These are phyloP conservation scores for Amiota communis DNA, from an alignment of 2,888 invertebrate species.

Conservation along the genomic window DNA sequence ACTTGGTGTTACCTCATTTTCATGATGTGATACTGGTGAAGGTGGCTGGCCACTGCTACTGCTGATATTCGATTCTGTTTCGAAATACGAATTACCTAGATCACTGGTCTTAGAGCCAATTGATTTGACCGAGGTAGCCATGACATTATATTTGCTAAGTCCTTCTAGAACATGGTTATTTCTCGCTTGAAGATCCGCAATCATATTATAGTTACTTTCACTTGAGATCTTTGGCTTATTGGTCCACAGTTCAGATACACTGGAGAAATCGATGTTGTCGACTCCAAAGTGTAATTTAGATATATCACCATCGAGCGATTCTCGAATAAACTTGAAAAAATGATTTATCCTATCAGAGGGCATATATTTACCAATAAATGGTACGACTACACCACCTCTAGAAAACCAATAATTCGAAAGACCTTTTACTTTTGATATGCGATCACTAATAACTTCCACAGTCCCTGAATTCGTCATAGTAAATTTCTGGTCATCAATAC, in stretches of 20 bases:
- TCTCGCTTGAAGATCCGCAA: constrained; percentile 64
- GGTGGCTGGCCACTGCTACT: constrained; percentile 43
- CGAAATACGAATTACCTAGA: constrained; percentile 61
- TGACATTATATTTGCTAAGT: constrained; percentile 55
- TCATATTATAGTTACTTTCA: constrained; percentile 67
- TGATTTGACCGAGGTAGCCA: constrained; percentile 23
- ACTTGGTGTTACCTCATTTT: too few relatives aligned
- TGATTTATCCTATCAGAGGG: constrained; percentile 57
- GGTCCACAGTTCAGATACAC: constrained; percentile 57
- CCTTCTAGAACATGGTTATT: constrained; percentile 59
- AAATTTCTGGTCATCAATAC: constrained; percentile 67
- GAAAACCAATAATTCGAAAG: constrained; percentile 70
- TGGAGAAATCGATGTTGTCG: constrained; percentile 67
- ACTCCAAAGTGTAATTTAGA: constrained; percentile 62
- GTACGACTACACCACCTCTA: constrained; percentile 64
- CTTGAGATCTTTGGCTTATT: constrained; percentile 59
- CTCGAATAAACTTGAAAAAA: constrained; percentile 60
- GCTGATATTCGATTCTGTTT: constrained; percentile 53
- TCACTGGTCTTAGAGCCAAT: constrained; percentile 63
- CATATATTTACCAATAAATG: constrained; percentile 65
- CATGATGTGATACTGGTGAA: constrained; percentile 54
- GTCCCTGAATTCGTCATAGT: constrained; percentile 27
- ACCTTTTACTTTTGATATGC: constrained; percentile 49
- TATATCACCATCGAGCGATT: constrained; percentile 39
- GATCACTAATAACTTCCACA: constrained; percentile 37